Evolutionary conservation across 1,140 invertebrate species (phyloP), one percentile per base, ranked within the genome.

Genomic region (Mycetomoellerius zeteki): DNA sequence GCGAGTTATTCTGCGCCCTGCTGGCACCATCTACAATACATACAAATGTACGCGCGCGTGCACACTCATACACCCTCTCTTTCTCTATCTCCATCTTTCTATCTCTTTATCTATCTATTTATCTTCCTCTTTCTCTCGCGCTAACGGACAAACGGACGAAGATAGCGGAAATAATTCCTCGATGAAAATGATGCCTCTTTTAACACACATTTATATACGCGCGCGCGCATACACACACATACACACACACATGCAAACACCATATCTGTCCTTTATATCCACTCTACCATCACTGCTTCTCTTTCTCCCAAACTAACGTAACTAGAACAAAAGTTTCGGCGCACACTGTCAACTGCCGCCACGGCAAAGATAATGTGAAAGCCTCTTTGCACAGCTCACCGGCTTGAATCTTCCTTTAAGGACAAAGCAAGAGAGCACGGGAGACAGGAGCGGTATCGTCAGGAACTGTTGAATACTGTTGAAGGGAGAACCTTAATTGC

Each of bases 261-360:
- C 30, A 60, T 37, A 37, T 64, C 19, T 64, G 12, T 33, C 60
- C 56, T 52, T 43, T 64, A 21, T 82, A 50, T 50, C 54, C 30
- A 58, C 65, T 80, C 52, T 54, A 12, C 43, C 58, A 21, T 58
- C 58, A 30, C 73, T 60, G 43, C 37, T 7, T 85, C 73, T 80
- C 72, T 78, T 54, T 86, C 82, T 21, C 21, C 64, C 71, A 50
- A 58, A 64, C 47, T 88, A 75, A 72, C 58, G 37, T 75, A 89
- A 89, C 88, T 72, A 62, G 88, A 90, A 90, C 89, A 89, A 90
- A 89, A 89, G 88, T 90, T 89, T 87, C 72, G 52, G 82, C 72
- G 58, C 72, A 84, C 77, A 69, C 88, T 54, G 82, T 88, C 86
- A 67, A 80, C 64, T 84, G 75, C 81, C 64, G 62, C 30, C 71